phyloP scores from a whole-genome alignment of 2,888 invertebrate genomes.

The Kryphioiulus occultus region DNA sequence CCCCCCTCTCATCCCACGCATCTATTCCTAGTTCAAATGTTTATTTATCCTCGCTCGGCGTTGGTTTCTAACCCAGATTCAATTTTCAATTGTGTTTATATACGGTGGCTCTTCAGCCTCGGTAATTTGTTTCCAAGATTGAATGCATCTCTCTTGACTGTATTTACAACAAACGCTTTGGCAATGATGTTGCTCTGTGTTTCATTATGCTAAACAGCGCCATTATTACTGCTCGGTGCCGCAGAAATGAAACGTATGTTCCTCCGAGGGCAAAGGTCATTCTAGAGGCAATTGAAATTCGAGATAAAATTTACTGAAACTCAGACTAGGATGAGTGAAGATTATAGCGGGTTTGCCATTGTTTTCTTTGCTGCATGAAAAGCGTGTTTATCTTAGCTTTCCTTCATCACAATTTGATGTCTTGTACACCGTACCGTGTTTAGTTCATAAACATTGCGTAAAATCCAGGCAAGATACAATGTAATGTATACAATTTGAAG shows the following conservation, averaged over 20 bases:
- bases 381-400: too few species aligned
- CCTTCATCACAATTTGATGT: too few species aligned
- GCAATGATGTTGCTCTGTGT: constrained; percentile 17
- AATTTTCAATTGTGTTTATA: constrained; percentile 24
- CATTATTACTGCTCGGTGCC: constrained; percentile 25
- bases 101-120: background rate
- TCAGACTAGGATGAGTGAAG: too few species aligned
- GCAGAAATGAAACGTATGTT: background rate
- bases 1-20: background rate
- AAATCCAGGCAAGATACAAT: too few species aligned
- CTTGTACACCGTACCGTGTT: too few species aligned
- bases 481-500: too few species aligned
- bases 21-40: background rate
- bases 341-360: too few species aligned
- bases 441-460: too few species aligned
- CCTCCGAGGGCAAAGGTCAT: background rate
- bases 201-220: constrained; percentile 25
- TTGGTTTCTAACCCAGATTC: constrained; percentile 25
- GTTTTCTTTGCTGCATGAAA: too few species aligned
- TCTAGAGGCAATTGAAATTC: background rate
- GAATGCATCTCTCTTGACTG: constrained; percentile 20
- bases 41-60: background rate
- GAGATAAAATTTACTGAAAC: background rate
- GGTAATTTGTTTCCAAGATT: constrained; percentile 26
- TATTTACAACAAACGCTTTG: constrained; percentile 11